Evolutionary conservation across 2,888 invertebrate species (phyloP), one percentile per base, ranked within the genome.

Genomic region (Caenorhabditis zanzibari): DNA sequence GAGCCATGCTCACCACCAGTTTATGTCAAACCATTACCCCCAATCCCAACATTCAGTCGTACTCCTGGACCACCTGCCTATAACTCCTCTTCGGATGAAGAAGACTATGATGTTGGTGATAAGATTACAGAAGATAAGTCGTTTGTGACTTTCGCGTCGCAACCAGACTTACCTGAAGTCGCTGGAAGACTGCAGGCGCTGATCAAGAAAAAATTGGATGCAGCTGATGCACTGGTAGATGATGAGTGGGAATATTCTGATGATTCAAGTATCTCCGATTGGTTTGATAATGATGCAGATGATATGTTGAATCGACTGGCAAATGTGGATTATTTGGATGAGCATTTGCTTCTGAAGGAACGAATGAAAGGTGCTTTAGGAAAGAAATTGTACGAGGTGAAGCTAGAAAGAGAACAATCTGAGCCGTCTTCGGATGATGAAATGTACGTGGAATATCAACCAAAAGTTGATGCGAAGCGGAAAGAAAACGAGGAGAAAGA

Each of bases 231-330:
- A 38, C 3, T 38, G 24, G 52, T 24, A 16, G 73, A 80, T 28
- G 73, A 66, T 0, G 73, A 80, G 4, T 80, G 80, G 80, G 59
- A 80, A 19, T 80, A 80, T 59, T 80, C 73, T 0, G 82, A 82
- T 49, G 71, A 76, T 19, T 72, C 82, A 3, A 71, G 63, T 32
- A 66, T 82, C 14, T 49, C 66, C 19, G 56, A 71, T 2, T 82
- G 82, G 82, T 82, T 69, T 24, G 28, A 66, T 14, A 24, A 59
- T 12, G 71, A 72, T 9, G 19, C 26, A 1, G 81, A 81, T 32
- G 68, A 75, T 32, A 49, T 75, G 14, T 2, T 75, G 54, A 76
- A 82, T 12, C 3, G 71, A 59, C n/a, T 82, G 28, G 49, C 64
- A 9, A 76, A 76, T 47, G 10, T 6, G 16, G 63, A 82, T 32